These are phyloP conservation scores for Sebastes iracundus DNA, from an alignment of 2,797 vertebrate species.

Conservation along the genomic window DNA sequence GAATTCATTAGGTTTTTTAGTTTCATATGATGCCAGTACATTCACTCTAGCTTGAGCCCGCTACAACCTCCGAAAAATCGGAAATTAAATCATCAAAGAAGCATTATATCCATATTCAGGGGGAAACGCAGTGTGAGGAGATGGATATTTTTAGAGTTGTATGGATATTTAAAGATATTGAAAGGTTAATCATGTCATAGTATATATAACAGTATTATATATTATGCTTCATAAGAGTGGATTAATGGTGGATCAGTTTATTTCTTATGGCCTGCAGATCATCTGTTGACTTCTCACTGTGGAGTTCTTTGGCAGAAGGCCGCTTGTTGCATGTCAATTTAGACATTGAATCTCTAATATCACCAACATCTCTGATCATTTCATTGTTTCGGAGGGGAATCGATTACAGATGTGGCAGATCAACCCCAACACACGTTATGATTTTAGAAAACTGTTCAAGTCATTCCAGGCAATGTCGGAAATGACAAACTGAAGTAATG, in stretches of 20 bases:
- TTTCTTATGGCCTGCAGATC: constrained; percentile 10
- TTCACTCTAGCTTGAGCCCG: too few species aligned
- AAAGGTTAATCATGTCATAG: constrained; percentile 5
- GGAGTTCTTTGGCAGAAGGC: too few species aligned
- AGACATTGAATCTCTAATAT: constrained; percentile 15
- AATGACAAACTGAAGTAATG: constrained; percentile 18
- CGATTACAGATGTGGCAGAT: constrained; percentile 40
- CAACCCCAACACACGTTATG: too few species aligned
- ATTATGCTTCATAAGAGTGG: not conserved
- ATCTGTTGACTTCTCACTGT: not conserved
- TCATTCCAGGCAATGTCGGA: constrained; percentile 24
- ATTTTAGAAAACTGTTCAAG: not conserved
- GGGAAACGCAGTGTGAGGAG: not conserved
- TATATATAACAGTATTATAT: not conserved
- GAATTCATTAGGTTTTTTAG: too few species aligned
- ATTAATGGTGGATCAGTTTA: not conserved
- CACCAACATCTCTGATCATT: constrained; percentile 55
- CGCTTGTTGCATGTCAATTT: too few species aligned
- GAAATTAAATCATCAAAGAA: not conserved
- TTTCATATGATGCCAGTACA: too few species aligned
- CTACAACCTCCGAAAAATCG: too few species aligned
- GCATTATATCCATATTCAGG: not conserved
- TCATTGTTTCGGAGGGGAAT: constrained; percentile 47
- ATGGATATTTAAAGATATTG: not conserved
- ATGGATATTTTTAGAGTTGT: not conserved